Base-by-base conservation (phyloP, 2,888 invertebrate species). In the Drosophila fulvimacula region DNA sequence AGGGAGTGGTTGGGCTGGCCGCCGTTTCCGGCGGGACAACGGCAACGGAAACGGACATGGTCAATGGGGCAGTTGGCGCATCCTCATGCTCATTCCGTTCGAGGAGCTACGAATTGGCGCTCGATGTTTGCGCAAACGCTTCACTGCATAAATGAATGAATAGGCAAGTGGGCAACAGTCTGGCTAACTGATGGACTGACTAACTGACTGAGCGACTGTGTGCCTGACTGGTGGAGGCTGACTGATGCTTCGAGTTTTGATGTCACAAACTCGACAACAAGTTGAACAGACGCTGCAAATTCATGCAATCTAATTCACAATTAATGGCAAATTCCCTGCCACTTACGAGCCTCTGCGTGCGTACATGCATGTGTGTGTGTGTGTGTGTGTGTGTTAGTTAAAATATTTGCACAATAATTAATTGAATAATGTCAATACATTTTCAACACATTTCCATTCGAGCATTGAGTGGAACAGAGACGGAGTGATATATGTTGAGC, bases 341-440 rank as follows among this genome's bases (percentile, higher is more conserved):
- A 82, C 73, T 88, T 85, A 78, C 79, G 81, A 70, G 73, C 59
- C 67, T 53, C 48, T 56, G 56, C 63, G 62, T 67, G 59, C 60
- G 41, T 73, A 61, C 71, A 66, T 73, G 73, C 58, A 56, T 76
- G 49, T 71, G 69, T 57, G 11, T 34, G 41, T 73, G 67, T 73
- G 69, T 68, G 74, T 59, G 63, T 76, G 52, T 72, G 69, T 68
- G 74, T 59, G 63, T 76, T 51, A 71, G 69, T 58, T 75, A 81
- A 83, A 90, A 90, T 91, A 90, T 91, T 91, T 91, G 83, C 89
- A 91, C 90, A 90, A 90, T 90, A 91, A 91, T 91, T 91, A 91
- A 91, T 91, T 91, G 91, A 90, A 90, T 91, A 90, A 90, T 90
- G 91, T 91, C 91, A 91, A 91, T 90, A 91, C 87, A 91, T 90